Conservation (phyloP, 2,113 vertebrate genomes). For the Dipodomys spectabilis region DNA sequence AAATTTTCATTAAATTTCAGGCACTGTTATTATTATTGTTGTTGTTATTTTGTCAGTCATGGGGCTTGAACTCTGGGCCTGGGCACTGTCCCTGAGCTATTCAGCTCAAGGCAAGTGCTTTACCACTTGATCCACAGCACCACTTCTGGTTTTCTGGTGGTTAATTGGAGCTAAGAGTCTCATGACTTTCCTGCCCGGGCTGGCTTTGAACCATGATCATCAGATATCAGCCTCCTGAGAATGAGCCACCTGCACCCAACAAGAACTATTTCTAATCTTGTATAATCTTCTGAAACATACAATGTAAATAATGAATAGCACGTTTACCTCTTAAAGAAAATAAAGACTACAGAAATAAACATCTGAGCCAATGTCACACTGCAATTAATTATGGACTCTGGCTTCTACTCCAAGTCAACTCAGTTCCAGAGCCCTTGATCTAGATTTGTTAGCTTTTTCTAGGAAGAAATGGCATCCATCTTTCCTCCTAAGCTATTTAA, state of each 20-base stretch:
- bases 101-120: too few species aligned
- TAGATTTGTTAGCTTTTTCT: constrained; percentile 5
- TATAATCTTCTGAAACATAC: not conserved
- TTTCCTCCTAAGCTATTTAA: not conserved
- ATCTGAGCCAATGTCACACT: not conserved
- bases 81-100: too few species aligned
- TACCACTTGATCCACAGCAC: too few species aligned
- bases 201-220: too few species aligned
- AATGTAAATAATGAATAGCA: not conserved
- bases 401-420: not conserved
- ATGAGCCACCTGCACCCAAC: too few species aligned
- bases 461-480: not conserved
- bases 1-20: not conserved
- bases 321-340: constrained; percentile 20
- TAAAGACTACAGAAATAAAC: not conserved
- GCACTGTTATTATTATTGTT: not conserved
- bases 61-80: too few species aligned
- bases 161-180: too few species aligned
- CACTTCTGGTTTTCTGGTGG: too few species aligned
- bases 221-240: too few species aligned
- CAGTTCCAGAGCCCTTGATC: not conserved
- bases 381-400: not conserved
- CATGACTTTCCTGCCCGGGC: too few species aligned
- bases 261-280: not conserved
- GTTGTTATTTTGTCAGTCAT: too few species aligned